These are phyloP conservation scores for Catharus ustulatus DNA, from an alignment of 2,797 vertebrate genomes.

Conservation along the genomic window DNA sequence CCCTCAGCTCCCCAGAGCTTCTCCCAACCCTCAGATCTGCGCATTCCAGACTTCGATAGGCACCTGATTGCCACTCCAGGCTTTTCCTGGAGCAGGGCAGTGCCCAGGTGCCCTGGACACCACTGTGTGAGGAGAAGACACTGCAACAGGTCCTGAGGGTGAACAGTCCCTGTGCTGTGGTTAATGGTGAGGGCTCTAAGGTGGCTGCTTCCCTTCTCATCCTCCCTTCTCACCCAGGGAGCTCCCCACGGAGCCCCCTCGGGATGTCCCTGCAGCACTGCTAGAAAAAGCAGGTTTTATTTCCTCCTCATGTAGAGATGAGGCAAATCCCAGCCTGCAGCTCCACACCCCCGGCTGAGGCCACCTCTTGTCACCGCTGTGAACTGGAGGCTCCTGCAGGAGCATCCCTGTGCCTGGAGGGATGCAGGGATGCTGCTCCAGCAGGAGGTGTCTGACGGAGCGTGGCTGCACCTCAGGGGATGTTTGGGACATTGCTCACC, in stretches of 20 bases:
- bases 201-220: background rate
- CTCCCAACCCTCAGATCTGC: accelerated
- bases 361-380: background rate
- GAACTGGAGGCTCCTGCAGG: background rate
- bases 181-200: background rate
- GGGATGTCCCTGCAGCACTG: background rate
- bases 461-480: accelerated
- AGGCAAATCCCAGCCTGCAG: background rate
- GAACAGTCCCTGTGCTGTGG: accelerated
- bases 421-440: background rate
- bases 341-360: accelerated
- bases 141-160: too few species aligned
- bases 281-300: too few species aligned
- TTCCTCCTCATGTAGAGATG: background rate
- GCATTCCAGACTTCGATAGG: background rate
- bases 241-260: background rate
- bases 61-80: background rate
- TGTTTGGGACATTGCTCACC: background rate
- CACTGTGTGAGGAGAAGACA: background rate
- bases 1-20: background rate
- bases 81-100: background rate
- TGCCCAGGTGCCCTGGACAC: background rate
- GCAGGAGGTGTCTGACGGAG: background rate
- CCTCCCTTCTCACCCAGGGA: background rate
- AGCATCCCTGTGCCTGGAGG: accelerated